phyloP scores from a whole-genome alignment of 2,797 vertebrate genomes.

The Neostethus bicornis region DNA sequence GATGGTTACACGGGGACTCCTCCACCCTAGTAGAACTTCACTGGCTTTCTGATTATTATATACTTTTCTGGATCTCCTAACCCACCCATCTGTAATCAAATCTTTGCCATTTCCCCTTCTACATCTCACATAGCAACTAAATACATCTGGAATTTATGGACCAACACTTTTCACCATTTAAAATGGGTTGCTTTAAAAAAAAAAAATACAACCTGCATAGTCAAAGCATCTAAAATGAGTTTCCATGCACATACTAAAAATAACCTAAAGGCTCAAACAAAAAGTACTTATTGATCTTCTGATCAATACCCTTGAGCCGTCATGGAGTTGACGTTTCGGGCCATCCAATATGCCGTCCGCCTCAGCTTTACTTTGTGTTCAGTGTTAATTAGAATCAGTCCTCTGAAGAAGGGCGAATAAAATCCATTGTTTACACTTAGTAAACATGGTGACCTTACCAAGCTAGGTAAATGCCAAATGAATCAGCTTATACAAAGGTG shows the following conservation, averaged over 20 bases:
- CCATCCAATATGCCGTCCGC: slow-evolving; percentile 2
- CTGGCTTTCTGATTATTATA: no score
- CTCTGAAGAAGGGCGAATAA: slow-evolving; percentile 1
- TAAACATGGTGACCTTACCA: not conserved
- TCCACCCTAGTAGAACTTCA: no score
- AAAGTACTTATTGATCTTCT: not conserved
- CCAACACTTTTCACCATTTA: no score
- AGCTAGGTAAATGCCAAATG: slow-evolving; percentile 10
- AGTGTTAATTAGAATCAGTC: slow-evolving; percentile 5
- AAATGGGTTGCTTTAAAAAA: not conserved
- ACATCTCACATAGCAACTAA: no score
- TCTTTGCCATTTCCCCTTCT: no score
- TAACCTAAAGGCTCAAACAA: not conserved
- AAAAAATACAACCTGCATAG: no score
- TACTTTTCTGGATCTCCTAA: no score
- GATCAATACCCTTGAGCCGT: slow-evolving; percentile 1
- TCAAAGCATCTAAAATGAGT: not conserved
- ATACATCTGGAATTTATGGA: no score
- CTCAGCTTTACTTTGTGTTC: slow-evolving; percentile 3
- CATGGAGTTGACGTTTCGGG: not conserved
- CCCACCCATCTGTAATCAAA: no score
- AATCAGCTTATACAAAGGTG: slow-evolving; percentile 3
- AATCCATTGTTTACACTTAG: slow-evolving; percentile 6
- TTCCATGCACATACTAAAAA: not conserved
- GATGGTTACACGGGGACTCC: no score